Conservation (phyloP, 2,888 invertebrate species). For the Xestia rhomboidea region DNA sequence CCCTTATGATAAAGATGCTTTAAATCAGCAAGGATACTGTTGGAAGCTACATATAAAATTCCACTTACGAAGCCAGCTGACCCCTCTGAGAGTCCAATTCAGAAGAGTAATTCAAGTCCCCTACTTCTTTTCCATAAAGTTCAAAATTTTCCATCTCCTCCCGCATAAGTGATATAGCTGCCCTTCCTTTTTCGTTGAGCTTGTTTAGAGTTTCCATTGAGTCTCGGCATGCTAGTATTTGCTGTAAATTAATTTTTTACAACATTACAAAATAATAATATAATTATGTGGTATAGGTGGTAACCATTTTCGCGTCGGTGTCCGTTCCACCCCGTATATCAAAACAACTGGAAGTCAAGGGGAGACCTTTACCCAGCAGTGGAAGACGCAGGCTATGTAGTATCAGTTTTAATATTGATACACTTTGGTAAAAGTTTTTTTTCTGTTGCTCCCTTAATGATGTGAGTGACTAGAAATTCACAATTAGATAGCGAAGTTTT, state of each 20-base stretch:
- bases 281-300: too few species aligned
- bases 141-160: conserved; percentile 93
- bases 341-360: not conserved
- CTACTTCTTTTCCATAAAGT: conserved; percentile 92
- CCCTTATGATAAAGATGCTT: not conserved
- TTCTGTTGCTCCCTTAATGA: not conserved
- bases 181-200: conserved; percentile 94
- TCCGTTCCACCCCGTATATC: not conserved
- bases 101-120: conserved; percentile 91
- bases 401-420: not conserved
- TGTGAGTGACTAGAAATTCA: not conserved
- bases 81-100: conserved; percentile 93
- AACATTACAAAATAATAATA: not conserved
- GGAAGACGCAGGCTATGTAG: not conserved
- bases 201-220: conserved; percentile 93
- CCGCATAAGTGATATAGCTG: conserved; percentile 92
- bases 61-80: conserved; percentile 91
- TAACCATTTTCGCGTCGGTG: too few species aligned
- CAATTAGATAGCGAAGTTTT: not conserved
- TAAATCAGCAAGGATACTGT: not conserved
- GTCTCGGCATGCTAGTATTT: conserved; percentile 94
- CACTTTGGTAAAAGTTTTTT: not conserved
- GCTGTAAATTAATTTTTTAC: conserved; percentile 86
- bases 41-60: conserved; percentile 11
- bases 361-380: not conserved